Evolutionary conservation across 2,888 invertebrate genomes (phyloP).

Genomic region (Mythimna albipuncta): DNA sequence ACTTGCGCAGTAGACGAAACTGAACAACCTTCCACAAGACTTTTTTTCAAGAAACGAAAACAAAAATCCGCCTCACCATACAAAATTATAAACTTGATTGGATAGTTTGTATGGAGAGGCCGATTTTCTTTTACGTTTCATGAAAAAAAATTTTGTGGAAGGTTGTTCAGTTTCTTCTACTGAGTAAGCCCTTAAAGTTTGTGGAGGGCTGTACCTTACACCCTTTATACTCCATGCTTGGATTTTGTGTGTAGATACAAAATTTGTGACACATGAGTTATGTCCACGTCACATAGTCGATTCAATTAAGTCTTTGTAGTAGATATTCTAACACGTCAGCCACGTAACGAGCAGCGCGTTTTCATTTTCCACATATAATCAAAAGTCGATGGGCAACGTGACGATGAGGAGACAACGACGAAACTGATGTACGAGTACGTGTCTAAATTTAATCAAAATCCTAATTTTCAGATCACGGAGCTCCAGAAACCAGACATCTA

Average conservation of each 20-base stretch:
- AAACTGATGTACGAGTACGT: neutral
- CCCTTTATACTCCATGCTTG: neutral
- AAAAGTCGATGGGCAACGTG: neutral
- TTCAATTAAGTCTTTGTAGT: neutral
- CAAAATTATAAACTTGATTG: too few relatives aligned
- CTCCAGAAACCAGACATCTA: constrained; percentile 20
- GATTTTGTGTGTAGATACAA: neutral
- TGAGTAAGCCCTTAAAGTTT: too few relatives aligned
- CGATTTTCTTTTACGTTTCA: too few relatives aligned
- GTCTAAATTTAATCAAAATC: neutral
- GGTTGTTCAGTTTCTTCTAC: too few relatives aligned
- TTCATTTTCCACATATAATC: neutral
- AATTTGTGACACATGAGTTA: neutral
- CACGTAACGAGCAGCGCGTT: neutral
- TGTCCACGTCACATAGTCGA: neutral
- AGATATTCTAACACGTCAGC: neutral
- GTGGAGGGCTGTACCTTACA: too few relatives aligned
- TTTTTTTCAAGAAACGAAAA: too few relatives aligned
- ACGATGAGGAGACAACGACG: too few relatives aligned
- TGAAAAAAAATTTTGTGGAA: too few relatives aligned
- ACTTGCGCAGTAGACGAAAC: too few relatives aligned
- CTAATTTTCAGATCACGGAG: constrained; percentile 40
- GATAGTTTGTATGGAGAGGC: too few relatives aligned
- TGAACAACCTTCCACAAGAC: too few relatives aligned
- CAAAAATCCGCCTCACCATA: too few relatives aligned